Percentiles rank a stretch among this genome's conserved stretches.
Evolutionary conservation across 2,888 invertebrate genomes (phyloP).

Genomic region (Spisula subtruncata): DNA sequence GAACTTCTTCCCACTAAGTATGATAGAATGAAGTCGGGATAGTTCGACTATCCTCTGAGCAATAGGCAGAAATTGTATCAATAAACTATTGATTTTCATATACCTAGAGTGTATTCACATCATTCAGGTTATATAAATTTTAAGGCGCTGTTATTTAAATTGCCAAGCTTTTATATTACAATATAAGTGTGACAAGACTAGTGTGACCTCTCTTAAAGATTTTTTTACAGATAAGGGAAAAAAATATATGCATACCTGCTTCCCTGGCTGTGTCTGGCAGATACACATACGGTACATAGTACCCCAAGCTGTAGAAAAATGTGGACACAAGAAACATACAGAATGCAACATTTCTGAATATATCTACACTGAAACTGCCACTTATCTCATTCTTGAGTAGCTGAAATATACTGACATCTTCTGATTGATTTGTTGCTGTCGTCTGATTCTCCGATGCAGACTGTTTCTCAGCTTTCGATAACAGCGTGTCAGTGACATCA

Average conservation of each 20-base stretch:
- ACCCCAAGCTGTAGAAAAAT: constrained; percentile 96
- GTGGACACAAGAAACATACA: constrained; percentile 95
- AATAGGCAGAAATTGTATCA: too few species aligned
- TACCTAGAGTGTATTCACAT: too few species aligned
- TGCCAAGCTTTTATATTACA: too few species aligned
- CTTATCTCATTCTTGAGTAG: background rate
- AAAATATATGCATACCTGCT: constrained; percentile 72
- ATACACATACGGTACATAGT: constrained; percentile 97
- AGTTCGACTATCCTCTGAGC: too few species aligned
- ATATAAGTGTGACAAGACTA: too few species aligned
- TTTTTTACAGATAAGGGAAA: too few species aligned
- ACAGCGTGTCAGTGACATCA: background rate
- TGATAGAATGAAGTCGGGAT: too few species aligned
- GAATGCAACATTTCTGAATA: constrained; percentile 90
- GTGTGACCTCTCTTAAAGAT: too few species aligned
- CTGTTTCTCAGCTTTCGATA: background rate
- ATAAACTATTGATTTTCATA: too few species aligned
- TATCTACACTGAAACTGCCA: constrained; percentile 22
- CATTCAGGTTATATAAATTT: too few species aligned
- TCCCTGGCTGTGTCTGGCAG: constrained; percentile 91
- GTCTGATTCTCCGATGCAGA: background rate
- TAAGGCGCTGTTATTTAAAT: too few species aligned
- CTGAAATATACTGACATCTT: background rate
- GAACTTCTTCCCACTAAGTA: too few species aligned
- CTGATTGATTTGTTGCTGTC: background rate